Conservation (phyloP, 2,888 invertebrate genomes). For the Drosophila hawaiiensis region DNA sequence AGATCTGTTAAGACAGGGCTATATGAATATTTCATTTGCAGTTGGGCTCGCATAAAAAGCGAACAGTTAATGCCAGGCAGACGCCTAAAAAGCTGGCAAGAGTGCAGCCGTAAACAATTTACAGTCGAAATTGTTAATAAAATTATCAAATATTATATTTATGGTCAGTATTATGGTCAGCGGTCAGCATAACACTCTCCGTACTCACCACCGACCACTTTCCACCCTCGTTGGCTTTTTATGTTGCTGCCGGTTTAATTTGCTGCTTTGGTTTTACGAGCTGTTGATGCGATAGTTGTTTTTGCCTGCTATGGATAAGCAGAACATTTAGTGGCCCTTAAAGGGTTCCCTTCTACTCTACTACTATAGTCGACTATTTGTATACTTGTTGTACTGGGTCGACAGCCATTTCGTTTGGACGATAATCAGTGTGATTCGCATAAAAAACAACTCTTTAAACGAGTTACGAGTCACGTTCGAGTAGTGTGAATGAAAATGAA, state of each 20-base stretch:
- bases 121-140: constrained; percentile 80
- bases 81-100: constrained; percentile 68
- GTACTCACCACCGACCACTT: neutral
- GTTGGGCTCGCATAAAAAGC: constrained; percentile 59
- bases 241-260: constrained; percentile 70
- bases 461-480: constrained; percentile 48
- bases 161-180: constrained; percentile 68
- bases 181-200: constrained; percentile 33
- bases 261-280: constrained; percentile 79
- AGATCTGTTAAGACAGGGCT: constrained; percentile 16
- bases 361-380: constrained; percentile 3
- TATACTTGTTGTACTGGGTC: constrained; percentile 13
- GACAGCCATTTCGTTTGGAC: constrained; percentile 26
- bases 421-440: constrained; percentile 43
- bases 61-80: constrained; percentile 48
- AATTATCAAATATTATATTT: constrained; percentile 82
- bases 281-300: constrained; percentile 75
- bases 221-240: constrained; percentile 54
- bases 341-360: constrained; percentile 11
- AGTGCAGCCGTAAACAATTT: constrained; percentile 77
- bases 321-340: constrained; percentile 44
- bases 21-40: constrained; percentile 76
- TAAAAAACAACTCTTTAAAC: constrained; percentile 56
- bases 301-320: constrained; percentile 39
- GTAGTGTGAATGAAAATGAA: constrained; percentile 28